A percentile compares a stretch with the other conserved stretches of the same genome.
Evolutionary conservation across 2,113 vertebrate genomes (phyloP).

Genomic region (Diphyllodes magnificus): DNA sequence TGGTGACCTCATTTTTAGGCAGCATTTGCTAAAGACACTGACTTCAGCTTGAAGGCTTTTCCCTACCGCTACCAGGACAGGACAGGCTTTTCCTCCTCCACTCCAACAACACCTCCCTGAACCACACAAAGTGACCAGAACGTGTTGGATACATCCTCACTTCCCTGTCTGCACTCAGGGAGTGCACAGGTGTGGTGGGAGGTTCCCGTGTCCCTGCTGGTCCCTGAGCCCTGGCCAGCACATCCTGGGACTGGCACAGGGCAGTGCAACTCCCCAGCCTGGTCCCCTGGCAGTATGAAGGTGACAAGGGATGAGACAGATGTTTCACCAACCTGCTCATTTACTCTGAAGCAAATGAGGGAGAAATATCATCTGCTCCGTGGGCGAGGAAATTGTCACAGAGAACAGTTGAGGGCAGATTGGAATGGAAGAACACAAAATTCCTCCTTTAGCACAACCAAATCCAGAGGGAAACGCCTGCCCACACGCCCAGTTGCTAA

Average conservation of each 20-base stretch:
- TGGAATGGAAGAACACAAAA: background rate
- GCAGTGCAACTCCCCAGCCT: background rate
- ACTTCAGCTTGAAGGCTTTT: background rate
- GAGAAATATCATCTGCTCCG: background rate
- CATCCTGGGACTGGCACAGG: background rate
- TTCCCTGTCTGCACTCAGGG: background rate
- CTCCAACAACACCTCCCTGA: background rate
- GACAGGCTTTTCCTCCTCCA: background rate
- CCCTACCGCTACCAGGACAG: fast-evolving
- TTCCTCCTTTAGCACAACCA: background rate
- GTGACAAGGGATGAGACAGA: background rate
- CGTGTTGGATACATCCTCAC: fast-evolving
- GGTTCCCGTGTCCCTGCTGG: fast-evolving
- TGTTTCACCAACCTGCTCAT: background rate
- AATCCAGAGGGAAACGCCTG: background rate
- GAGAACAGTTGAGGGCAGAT: fast-evolving
- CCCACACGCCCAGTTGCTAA: background rate
- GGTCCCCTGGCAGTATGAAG: background rate
- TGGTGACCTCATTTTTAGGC: background rate
- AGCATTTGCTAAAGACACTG: background rate
- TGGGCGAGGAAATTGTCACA: background rate
- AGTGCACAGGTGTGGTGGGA: background rate
- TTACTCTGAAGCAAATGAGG: background rate
- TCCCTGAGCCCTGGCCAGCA: background rate
- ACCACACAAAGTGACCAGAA: background rate